Evolutionary conservation across 2,888 invertebrate species (phyloP).

Genomic region (Drosophila parthenogenetica): DNA sequence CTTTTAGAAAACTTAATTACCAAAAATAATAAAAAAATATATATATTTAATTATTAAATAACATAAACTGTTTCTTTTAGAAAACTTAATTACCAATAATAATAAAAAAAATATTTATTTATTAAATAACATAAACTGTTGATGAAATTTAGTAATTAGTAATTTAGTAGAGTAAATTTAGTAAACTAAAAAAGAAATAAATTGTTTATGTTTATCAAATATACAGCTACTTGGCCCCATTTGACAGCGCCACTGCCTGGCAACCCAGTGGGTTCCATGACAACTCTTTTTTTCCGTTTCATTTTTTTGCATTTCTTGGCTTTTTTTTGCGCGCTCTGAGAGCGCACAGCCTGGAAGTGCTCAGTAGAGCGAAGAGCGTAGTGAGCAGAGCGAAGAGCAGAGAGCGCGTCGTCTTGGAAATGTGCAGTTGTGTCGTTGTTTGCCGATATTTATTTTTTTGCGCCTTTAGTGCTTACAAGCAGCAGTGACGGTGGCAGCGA

Average conservation of each 20-base stretch:
- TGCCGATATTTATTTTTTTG: constrained; percentile 21
- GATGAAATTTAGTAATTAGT: too few relatives aligned
- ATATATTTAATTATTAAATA: too few relatives aligned
- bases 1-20: too few relatives aligned
- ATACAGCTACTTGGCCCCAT: background rate
- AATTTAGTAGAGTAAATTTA: too few relatives aligned
- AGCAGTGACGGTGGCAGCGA: too few relatives aligned
- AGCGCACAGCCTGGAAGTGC: constrained; percentile 64
- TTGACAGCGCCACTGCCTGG: constrained; percentile 21
- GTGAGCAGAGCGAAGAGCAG: background rate
- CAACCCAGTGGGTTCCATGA: constrained; percentile 58
- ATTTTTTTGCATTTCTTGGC: constrained; percentile 20
- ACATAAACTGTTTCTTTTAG: too few relatives aligned
- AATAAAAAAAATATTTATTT: too few relatives aligned
- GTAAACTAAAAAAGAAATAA: too few relatives aligned
- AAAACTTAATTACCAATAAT: too few relatives aligned
- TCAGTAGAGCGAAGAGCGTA: constrained; percentile 38
- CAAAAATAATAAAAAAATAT: too few relatives aligned
- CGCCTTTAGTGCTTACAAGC: constrained; percentile 9
- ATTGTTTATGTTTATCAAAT: too few relatives aligned
- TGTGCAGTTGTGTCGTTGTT: constrained; percentile 51
- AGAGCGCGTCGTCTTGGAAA: constrained; percentile 51
- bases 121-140: too few relatives aligned
- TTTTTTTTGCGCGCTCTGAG: constrained; percentile 35
- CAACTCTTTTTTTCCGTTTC: constrained; percentile 59